Percentiles rank a stretch among this genome's conserved stretches.
Conservation (phyloP, 2,888 invertebrate genomes). For the Acronicta alni region DNA sequence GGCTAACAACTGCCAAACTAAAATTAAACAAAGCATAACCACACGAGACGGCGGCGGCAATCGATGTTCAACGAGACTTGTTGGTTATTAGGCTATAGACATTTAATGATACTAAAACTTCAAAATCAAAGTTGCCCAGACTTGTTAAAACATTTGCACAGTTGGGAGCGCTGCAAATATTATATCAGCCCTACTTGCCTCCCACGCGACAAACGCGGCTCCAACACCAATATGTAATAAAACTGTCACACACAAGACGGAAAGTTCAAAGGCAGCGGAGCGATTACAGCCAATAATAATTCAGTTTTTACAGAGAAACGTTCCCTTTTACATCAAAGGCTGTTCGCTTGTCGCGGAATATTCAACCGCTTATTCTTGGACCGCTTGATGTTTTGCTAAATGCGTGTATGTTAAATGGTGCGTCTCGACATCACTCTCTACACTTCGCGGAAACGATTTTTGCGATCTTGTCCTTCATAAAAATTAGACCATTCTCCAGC, state of each 20-base stretch:
- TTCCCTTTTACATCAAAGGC: constrained; percentile 61
- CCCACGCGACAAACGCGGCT: constrained; percentile 1
- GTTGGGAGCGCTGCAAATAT: constrained; percentile 12
- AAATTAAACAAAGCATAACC: constrained; percentile 23
- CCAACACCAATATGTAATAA: constrained; percentile 53
- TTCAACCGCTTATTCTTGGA: constrained; percentile 39
- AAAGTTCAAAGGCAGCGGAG: constrained; percentile 57
- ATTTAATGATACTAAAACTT: constrained; percentile 30
- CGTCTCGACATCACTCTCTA: constrained; percentile 20
- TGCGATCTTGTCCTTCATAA: constrained; percentile 17
- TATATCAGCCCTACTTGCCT: constrained; percentile 1
- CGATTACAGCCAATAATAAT: constrained; percentile 65
- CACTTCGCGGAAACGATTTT: constrained; percentile 28
- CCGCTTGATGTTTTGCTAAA: constrained; percentile 28
- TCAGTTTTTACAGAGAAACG: constrained; percentile 53
- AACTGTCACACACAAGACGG: constrained; percentile 60
- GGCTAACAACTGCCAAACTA: constrained; percentile 37
- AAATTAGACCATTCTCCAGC: constrained; percentile 4
- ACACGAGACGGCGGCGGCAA: constrained; percentile 5
- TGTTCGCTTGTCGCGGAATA: constrained; percentile 38
- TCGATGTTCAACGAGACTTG: constrained; percentile 9
- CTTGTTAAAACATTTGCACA: constrained; percentile 20
- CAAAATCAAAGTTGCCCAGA: constrained; percentile 19
- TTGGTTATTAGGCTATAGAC: constrained; percentile 3
- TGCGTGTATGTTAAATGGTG: constrained; percentile 51